These are phyloP conservation scores for Bursaphelenchus mucronatus DNA, from an alignment of 1,140 invertebrate genomes.

Conservation along the genomic window DNA sequence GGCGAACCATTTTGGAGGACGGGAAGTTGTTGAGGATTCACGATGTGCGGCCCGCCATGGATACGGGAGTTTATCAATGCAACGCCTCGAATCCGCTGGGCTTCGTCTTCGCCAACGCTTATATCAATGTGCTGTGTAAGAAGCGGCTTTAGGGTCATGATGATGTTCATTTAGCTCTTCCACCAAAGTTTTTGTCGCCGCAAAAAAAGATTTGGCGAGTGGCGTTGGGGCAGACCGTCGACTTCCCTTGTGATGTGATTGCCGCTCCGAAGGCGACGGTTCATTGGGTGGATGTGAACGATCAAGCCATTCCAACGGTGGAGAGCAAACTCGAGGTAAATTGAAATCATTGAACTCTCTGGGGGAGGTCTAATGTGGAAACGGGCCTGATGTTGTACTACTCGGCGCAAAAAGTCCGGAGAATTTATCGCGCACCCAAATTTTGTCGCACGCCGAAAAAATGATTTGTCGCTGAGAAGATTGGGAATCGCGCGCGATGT, in stretches of 20 bases:
- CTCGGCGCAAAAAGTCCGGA: no score
- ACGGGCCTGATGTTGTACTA: no score
- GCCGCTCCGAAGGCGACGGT: conserved; percentile 88
- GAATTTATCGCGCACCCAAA: no score
- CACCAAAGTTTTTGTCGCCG: conserved; percentile 52
- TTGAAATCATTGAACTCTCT: no score
- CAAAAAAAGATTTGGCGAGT: conserved; percentile 55
- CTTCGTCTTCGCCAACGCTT: conserved; percentile 95
- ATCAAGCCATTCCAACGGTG: conserved; percentile 46
- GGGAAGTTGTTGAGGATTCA: conserved; percentile 66
- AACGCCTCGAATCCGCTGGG: conserved; percentile 96
- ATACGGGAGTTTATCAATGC: conserved; percentile 95
- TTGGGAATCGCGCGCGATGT: no score
- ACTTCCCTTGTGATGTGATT: conserved; percentile 83
- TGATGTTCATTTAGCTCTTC: conserved; percentile 45
- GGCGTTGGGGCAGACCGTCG: conserved; percentile 66
- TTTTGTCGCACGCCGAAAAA: no score
- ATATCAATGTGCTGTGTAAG: conserved; percentile 84
- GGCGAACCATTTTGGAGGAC: conserved; percentile 60
- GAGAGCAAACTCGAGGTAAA: conserved; percentile 53
- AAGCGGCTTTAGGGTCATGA: conserved; percentile 22
- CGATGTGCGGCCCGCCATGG: conserved; percentile 73
- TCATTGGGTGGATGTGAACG: conserved; percentile 74
- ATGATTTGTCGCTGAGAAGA: no score
- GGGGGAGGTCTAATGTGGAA: no score